Percentiles rank a stretch among this genome's conserved stretches.
These are phyloP conservation scores for Philopotamus ludificatus DNA, from an alignment of 1,140 invertebrate species.

Conservation along the genomic window DNA sequence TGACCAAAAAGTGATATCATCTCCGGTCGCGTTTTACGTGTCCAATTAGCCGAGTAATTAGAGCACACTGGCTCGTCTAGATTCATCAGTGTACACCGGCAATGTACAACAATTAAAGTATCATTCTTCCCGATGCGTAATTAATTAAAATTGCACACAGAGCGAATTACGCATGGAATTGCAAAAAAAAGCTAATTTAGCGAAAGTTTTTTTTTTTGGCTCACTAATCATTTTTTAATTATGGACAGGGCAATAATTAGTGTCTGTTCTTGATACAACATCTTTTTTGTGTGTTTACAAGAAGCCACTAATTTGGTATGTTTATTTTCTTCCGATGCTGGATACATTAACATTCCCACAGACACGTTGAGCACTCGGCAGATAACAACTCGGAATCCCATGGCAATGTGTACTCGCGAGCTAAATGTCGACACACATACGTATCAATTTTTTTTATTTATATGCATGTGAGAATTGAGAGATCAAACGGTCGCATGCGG, in stretches of 20 bases:
- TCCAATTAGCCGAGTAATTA: no score
- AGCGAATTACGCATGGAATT: neutral
- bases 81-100: no score
- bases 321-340: conserved; percentile 14
- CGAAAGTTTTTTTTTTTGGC: no score
- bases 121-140: neutral
- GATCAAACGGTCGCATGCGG: no score
- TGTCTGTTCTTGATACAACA: neutral
- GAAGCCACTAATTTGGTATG: neutral
- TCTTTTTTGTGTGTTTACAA: neutral
- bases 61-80: no score
- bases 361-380: neutral
- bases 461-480: no score
- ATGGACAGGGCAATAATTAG: neutral
- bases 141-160: no score
- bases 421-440: neutral
- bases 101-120: no score
- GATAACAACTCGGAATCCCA: conserved; percentile 15
- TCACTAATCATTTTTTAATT: neutral
- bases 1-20: no score
- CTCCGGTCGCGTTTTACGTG: no score
- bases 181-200: no score
- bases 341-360: conserved; percentile 27
- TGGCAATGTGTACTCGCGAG: conserved; percentile 26
- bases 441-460: neutral